Base-by-base conservation (phyloP, 2,113 vertebrate genomes). In the Cynoglossus semilaevis region DNA sequence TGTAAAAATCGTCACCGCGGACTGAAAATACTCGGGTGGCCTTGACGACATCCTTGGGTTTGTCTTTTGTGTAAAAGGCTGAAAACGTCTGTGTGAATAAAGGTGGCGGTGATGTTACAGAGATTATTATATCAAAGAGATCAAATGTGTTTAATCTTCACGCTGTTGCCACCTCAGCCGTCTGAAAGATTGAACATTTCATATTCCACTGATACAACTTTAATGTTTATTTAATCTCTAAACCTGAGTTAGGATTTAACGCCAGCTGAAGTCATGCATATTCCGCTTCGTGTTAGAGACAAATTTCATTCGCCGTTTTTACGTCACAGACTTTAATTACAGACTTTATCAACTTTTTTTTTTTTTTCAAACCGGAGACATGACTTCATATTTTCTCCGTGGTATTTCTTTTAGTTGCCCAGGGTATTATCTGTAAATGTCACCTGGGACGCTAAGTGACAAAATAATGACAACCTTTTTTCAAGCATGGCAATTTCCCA, bases 391-490 rank as follows among this genome's bases (percentile, higher is more conserved):
- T 77, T 55, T 53, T 52, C 48, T 54, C 55, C 48, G 67, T 75
- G 58, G 53, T 12, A 13, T 78, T 62, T 66, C 57, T 66, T 74
- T 81, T 64, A 60, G 54, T 73, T 51, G 46, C 9, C 64, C 63
- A 82, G 80, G 78, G 79, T 88, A 87, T 90, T 88, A 87, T 79
- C 84, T 79, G 52, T 85, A 88, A 90, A 90, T 89, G 89, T 89
- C 90, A 91, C 83, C 79, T 83, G 85, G 80, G 84, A 88, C 55
- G 47, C 74, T 70, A 81, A 82, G 82, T 87, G 88, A 89, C 85
- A 88, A 88, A 88, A 88, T 90, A 91, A 91, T 90, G 85, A 88
- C 85, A 87, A 80, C 78, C 74, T 78, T 41, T 88, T 89, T 88
- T 79, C 67, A 88, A 81, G 77, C 72, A 72, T 68, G 85, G 77